A percentile compares a stretch with the other conserved stretches of the same genome.
Evolutionary conservation across 2,888 invertebrate species (phyloP).

Genomic region (Drosophila paranaensis): DNA sequence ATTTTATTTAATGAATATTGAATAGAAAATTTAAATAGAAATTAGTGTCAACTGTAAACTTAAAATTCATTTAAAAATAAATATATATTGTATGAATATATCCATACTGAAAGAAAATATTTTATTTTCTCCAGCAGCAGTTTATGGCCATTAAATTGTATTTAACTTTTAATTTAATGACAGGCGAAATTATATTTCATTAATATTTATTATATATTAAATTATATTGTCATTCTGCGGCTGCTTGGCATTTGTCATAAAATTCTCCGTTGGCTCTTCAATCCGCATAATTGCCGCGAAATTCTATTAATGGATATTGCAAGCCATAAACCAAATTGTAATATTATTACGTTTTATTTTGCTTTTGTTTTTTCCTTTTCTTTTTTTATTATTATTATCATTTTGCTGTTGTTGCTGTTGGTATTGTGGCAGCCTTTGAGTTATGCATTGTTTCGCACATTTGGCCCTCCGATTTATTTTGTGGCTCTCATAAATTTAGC

Average conservation of each 20-base stretch:
- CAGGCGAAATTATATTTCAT: conserved; percentile 4
- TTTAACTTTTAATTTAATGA: conserved; percentile 9
- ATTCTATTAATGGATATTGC: conserved; percentile 62
- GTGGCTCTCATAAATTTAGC: conserved; percentile 69
- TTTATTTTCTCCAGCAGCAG: neutral
- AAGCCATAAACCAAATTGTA: conserved; percentile 53
- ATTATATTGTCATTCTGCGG: conserved; percentile 2
- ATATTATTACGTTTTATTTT: conserved; percentile 39
- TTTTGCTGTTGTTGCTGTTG: conserved; percentile 20
- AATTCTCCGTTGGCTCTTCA: conserved; percentile 4
- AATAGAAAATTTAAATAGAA: too few species aligned
- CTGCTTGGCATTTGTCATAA: conserved; percentile 23
- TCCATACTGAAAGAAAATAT: too few species aligned
- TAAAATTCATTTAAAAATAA: neutral
- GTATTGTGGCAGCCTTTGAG: conserved; percentile 50
- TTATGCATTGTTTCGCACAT: conserved; percentile 77
- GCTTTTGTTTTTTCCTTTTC: conserved; percentile 20
- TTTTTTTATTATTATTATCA: conserved; percentile 9
- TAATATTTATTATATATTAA: conserved; percentile 17
- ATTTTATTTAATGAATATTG: too few species aligned
- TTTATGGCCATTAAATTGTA: neutral
- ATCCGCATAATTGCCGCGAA: conserved; percentile 47
- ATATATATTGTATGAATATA: too few species aligned
- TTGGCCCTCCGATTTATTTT: conserved; percentile 75
- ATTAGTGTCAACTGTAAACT: neutral